Conservation (phyloP, 2,888 invertebrate genomes). For the Mystacides longicornis region DNA sequence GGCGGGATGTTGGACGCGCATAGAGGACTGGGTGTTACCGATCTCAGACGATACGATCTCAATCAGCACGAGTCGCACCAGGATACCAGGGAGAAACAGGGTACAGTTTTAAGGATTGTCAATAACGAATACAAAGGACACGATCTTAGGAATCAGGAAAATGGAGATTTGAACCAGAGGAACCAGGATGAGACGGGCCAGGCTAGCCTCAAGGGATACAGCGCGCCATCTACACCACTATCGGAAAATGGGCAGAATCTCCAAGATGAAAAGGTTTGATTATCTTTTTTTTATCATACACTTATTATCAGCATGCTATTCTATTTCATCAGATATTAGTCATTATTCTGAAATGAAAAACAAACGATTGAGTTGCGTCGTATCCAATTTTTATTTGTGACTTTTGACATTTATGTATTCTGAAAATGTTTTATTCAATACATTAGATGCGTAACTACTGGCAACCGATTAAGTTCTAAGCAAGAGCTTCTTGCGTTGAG, state of each 20-base stretch:
- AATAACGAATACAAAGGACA: conserved; percentile 46
- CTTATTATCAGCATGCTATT: too few relatives aligned
- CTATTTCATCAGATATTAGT: too few relatives aligned
- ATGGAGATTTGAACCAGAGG: conserved; percentile 36
- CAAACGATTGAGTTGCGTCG: too few relatives aligned
- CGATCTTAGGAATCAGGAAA: conserved; percentile 46
- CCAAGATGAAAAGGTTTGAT: conserved; percentile 45
- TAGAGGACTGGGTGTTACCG: conserved; percentile 45
- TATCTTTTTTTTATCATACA: neutral
- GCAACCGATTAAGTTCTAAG: too few relatives aligned
- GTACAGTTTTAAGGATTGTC: conserved; percentile 41
- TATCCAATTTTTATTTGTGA: too few relatives aligned
- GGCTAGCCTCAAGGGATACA: conserved; percentile 38
- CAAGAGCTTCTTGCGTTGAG: too few relatives aligned
- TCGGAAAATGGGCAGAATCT: conserved; percentile 45
- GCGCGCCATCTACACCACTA: conserved; percentile 46
- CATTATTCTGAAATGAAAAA: too few relatives aligned
- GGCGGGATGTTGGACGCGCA: conserved; percentile 43
- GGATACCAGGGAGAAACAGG: conserved; percentile 45
- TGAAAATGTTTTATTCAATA: too few relatives aligned
- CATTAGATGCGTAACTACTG: too few relatives aligned
- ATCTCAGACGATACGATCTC: conserved; percentile 45
- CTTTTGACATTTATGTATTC: too few relatives aligned
- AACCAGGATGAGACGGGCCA: conserved; percentile 40
- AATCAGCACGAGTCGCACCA: conserved; percentile 37